Base-by-base conservation (phyloP, 1,140 invertebrate genomes). In the Druon quercuslanigerum region DNA sequence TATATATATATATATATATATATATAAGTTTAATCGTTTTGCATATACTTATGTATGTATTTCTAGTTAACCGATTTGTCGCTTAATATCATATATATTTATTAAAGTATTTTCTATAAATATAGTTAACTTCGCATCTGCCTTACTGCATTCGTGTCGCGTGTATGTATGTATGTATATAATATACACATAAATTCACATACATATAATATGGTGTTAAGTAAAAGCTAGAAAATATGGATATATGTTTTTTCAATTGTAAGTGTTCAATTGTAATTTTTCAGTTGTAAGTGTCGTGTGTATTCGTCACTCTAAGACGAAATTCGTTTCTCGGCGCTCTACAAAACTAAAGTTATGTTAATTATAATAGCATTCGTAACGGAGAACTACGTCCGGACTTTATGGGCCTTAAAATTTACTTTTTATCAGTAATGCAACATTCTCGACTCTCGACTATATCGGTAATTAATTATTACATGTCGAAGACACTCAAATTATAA, bases 71-170 rank as follows among this genome's bases (percentile, higher is more conserved):
- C 79, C 75, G 76, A 75, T 81, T 73, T 75, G 60, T 76, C n/a
- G 66, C 66, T 77, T 79, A 72, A 51, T 79, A 75, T 79, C 50
- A 54, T 76, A 82, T 85, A 86, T 86, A 84, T 85, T 87, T 79
- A 82, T 89, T 83, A 87, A 90, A 86, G 84, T 89, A 89, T 87
- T 79, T 78, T 88, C 86, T 91, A 91, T 89, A 90, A 90, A 90
- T 91, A 90, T 90, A 90, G 86, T 90, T 89, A 90, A 91, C 89
- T 88, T 88, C 83, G 83, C 81, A 82, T 85, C 80, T 78, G 51
- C 80, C 80, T 77, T 74, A 78, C 79, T 77, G 75, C 79, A 60
- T 74, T 81, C 75, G 56, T 74, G 78, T 77, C 16, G 51, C 19
- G n/a, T 71, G n/a, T 77, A 33, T 33, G 46, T 57, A 71, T 78